Evolutionary conservation across 1,140 invertebrate genomes (phyloP).

Genomic region (Polypedilum pembai): DNA sequence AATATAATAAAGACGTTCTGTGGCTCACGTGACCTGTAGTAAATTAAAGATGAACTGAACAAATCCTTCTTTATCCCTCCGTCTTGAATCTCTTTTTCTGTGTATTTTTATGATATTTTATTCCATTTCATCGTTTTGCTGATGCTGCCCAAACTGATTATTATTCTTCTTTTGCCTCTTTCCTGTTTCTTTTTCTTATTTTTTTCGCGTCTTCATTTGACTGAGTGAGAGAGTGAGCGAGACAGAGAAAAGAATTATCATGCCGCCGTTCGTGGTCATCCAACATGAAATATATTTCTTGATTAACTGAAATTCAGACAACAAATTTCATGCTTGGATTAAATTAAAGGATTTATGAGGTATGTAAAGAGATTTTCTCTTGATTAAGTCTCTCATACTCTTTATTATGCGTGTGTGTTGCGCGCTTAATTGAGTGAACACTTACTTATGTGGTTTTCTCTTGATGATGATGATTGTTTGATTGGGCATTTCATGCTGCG

Average conservation of each 20-base stretch:
- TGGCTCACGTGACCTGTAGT: constrained; percentile 28
- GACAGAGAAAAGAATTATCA: too few relatives aligned
- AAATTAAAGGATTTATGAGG: constrained; percentile 7
- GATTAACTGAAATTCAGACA: background rate
- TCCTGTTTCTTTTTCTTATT: background rate
- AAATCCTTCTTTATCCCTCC: constrained; percentile 3
- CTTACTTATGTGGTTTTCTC: too few relatives aligned
- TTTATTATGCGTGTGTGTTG: too few relatives aligned
- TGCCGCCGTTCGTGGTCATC: background rate
- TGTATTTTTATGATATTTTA: background rate
- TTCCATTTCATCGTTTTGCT: background rate
- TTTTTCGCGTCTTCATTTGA: background rate
- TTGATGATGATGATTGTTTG: too few relatives aligned
- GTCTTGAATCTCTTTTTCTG: background rate
- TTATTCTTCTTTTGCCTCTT: background rate
- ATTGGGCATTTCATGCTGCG: too few relatives aligned
- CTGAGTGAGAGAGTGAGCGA: background rate
- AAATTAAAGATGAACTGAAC: constrained; percentile 26
- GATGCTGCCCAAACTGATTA: constrained; percentile 1
- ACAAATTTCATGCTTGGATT: background rate
- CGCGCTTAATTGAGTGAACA: too few relatives aligned
- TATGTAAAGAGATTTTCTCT: background rate
- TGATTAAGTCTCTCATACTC: background rate
- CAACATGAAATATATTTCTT: background rate
- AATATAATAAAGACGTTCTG: constrained; percentile 24